These are phyloP conservation scores for Allophyes oxyacanthae DNA, from an alignment of 2,888 invertebrate species.

Conservation along the genomic window DNA sequence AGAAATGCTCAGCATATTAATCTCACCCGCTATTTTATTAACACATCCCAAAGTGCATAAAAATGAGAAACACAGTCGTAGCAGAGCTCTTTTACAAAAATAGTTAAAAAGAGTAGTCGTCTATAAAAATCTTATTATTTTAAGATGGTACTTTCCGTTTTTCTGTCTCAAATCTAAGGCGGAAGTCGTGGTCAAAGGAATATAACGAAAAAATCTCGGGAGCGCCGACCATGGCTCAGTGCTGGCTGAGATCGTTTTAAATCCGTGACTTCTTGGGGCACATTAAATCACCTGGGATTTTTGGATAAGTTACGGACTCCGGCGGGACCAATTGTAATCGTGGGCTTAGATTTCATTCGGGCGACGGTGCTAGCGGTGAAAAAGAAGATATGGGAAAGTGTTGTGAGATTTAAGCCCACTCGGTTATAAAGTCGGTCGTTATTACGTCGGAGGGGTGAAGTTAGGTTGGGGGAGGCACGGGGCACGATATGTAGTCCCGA, in stretches of 20 bases:
- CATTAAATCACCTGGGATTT: constrained; percentile 77
- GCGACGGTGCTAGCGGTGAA: constrained; percentile 44
- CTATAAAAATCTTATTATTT: constrained; percentile 12
- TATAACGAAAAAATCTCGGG: constrained; percentile 59
- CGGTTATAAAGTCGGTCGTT: constrained; percentile 63
- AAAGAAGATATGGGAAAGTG: constrained; percentile 58
- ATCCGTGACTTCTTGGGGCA: constrained; percentile 61
- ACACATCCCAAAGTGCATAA: not conserved
- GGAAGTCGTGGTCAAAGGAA: constrained; percentile 56
- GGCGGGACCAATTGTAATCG: constrained; percentile 71
- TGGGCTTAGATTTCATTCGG: constrained; percentile 62
- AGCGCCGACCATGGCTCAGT: constrained; percentile 50
- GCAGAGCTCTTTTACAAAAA: not conserved
- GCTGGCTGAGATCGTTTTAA: constrained; percentile 63
- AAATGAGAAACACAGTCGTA: not conserved
- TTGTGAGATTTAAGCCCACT: constrained; percentile 61
- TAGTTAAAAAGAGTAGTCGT: not conserved
- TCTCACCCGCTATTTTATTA: not conserved
- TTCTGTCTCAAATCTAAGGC: constrained; percentile 52
- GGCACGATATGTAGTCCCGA: constrained; percentile 61
- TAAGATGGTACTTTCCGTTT: constrained; percentile 8
- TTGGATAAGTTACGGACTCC: constrained; percentile 72
- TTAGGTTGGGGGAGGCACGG: constrained; percentile 33
- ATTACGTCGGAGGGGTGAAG: constrained; percentile 56
- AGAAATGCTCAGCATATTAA: too few relatives aligned